Conservation (phyloP, 2,113 vertebrate species). For the Microcebus griseorufus region DNA sequence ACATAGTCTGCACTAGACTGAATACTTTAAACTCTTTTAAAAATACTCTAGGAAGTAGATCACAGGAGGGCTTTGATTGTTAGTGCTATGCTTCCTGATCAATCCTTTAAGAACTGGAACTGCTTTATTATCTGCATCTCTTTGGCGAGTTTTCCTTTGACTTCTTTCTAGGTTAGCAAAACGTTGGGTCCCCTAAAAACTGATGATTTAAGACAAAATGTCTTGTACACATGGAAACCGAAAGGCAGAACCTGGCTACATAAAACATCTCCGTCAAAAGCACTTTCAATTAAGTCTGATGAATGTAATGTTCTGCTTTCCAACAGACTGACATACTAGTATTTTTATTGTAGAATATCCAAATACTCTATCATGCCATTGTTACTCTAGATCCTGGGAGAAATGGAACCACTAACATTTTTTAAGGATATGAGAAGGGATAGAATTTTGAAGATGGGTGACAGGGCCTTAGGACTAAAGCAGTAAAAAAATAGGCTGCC, state of each 20-base stretch:
- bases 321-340: background rate
- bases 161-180: constrained; percentile 12
- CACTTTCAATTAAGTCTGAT: background rate
- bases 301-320: background rate
- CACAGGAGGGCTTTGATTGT: background rate
- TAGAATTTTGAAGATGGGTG: background rate
- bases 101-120: background rate
- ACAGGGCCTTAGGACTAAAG: background rate
- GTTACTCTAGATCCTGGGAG: background rate
- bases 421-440: background rate
- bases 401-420: background rate
- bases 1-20: background rate
- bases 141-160: background rate
- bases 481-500: background rate
- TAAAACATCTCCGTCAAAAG: constrained; percentile 14
- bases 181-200: background rate
- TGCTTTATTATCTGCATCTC: background rate
- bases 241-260: background rate
- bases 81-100: background rate
- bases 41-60: background rate
- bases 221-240: background rate
- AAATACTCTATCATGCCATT: background rate
- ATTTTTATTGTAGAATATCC: constrained; percentile 14
- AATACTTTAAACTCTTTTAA: constrained; percentile 1
- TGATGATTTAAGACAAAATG: background rate